Conservation (phyloP, 1,140 invertebrate species). For the Bombyx mandarina region DNA sequence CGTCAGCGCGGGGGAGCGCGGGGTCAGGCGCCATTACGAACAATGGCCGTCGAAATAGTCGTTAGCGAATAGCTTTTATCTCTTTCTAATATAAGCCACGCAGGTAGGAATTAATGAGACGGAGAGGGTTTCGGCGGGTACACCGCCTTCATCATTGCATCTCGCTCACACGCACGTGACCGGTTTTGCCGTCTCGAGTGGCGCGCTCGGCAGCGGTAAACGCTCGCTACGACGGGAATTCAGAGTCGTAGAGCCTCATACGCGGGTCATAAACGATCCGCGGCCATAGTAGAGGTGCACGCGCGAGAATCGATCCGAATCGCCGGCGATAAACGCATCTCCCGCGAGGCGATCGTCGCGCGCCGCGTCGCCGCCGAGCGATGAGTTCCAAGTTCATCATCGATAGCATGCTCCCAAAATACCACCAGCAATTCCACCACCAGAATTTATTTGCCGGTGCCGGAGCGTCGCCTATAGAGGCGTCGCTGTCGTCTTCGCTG, state of each 20-base stretch:
- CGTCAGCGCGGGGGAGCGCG: constrained; percentile 47
- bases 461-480: constrained; percentile 61
- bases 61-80: constrained; percentile 69
- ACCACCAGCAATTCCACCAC: constrained; percentile 76
- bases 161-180: constrained; percentile 44
- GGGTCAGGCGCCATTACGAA: constrained; percentile 62
- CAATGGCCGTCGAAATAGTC: constrained; percentile 60
- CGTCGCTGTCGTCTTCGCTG: constrained; percentile 76
- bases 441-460: constrained; percentile 72
- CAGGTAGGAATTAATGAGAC: constrained; percentile 69
- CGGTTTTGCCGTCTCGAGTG: constrained; percentile 47
- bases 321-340: constrained; percentile 67
- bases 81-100: constrained; percentile 66
- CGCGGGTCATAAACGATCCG: constrained; percentile 70
- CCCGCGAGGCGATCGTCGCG: constrained; percentile 67
- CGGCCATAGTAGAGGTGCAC: constrained; percentile 70
- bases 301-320: constrained; percentile 67
- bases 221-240: constrained; percentile 65
- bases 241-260: constrained; percentile 70
- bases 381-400: constrained; percentile 98
- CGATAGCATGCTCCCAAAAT: constrained; percentile 97
- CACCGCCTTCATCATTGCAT: constrained; percentile 25
- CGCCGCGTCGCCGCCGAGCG: constrained; percentile 73
- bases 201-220: constrained; percentile 61
- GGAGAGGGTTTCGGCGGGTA: constrained; percentile 48